Evolutionary conservation across 2,797 vertebrate species (phyloP), one percentile per base, ranked within the genome.

Genomic region (Podarcis lilfordi): DNA sequence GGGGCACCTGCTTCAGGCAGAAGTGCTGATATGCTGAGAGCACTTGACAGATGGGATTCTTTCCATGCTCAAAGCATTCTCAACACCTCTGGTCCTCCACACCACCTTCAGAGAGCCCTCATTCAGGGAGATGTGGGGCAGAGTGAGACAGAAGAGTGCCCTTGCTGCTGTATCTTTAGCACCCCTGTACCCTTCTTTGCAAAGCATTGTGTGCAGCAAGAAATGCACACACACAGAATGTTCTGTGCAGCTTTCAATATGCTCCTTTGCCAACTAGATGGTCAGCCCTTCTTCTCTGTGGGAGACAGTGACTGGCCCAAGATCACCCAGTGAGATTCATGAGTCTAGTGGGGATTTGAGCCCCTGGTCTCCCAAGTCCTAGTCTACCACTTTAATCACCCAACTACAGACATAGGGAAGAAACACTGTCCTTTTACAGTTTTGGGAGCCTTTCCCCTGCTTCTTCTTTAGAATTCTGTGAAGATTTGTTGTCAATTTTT

Each of bases 401-500:
- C 50, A 55, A 55, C 50, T 55, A 29, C 45, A 35, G 13, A 9
- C 32, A 5, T 85, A 66, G 82, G 79, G 85, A 83, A 37, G 8
- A 55, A 80, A 50, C 71, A 82, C 80, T 27, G 43, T 87, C 25
- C 5, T n/a, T 86, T 15, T 74, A 55, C 11, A 13, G 9, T 77
- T 0, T 0, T 15, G 35, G 78, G 90, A 64, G 15, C 45, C 55
- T 19, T 55, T 37, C 72, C 45, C 84, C 8, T 88, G 82, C 15
- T 72, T 21, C 45, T n/a, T 37, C 79, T 11, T 61, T 37, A 45
- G 35, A 32, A 35, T 8, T 82, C 17, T 89, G 0, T 55, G 37
- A 61, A 0, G 0, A 43, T n/a, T 29, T 6, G n/a, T 32, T 35
- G 35, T 32, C 5, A 3, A 43, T 50, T 81, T 61, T 61, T 4